phyloP scores from a whole-genome alignment of 1,140 invertebrate genomes.

The Glossosoma conforme region DNA sequence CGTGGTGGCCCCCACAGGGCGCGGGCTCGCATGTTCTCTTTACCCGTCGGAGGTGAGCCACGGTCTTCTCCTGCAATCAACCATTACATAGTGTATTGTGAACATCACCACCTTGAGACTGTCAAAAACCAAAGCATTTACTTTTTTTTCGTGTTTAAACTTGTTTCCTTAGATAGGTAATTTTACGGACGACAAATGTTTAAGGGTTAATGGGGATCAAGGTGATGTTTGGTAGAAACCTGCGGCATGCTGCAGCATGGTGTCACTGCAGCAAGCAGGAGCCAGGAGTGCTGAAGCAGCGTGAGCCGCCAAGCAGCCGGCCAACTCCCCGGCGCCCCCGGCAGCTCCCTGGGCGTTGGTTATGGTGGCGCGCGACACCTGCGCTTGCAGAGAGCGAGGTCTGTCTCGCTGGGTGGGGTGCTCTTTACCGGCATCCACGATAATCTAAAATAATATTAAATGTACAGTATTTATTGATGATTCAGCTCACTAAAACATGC shows the following conservation, averaged over 20 bases:
- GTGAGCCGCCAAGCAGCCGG: constrained; percentile 18
- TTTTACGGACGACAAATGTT: neutral
- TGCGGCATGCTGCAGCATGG: constrained; percentile 25
- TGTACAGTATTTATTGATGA: no score
- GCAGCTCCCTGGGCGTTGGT: constrained; percentile 62
- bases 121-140: no score
- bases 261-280: constrained; percentile 24
- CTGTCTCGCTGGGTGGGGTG: constrained; percentile 72
- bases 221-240: constrained; percentile 10
- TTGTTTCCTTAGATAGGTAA: no score
- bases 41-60: neutral
- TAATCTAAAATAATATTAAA: constrained; percentile 58
- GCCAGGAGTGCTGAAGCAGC: constrained; percentile 20
- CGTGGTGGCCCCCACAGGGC: constrained; percentile 73
- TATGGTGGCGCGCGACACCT: constrained; percentile 72
- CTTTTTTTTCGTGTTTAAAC: no score
- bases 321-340: constrained; percentile 20
- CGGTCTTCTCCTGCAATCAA: constrained; percentile 20
- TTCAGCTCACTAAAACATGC: no score
- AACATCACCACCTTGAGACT: no score
- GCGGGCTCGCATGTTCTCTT: constrained; percentile 17
- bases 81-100: no score
- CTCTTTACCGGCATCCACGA: constrained; percentile 65
- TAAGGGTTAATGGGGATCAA: neutral
- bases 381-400: constrained; percentile 74